Evolutionary conservation across 2,888 invertebrate genomes (phyloP).

Genomic region (Allygus modestus): DNA sequence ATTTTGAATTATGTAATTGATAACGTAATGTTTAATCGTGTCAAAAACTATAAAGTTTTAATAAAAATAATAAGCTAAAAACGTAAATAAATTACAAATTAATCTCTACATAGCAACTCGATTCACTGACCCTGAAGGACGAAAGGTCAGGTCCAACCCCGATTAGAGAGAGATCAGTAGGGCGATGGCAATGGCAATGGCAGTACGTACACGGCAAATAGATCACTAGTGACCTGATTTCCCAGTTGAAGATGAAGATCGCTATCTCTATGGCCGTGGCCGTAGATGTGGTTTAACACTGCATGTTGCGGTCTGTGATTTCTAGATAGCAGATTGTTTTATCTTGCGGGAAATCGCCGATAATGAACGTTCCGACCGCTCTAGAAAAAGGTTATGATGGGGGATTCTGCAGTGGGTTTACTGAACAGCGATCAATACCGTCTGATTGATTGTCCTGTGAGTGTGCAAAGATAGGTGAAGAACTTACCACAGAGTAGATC

Average conservation of each 20-base stretch:
- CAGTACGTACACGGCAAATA: not conserved
- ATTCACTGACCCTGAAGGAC: too few relatives aligned
- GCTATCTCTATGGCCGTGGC: slow-evolving; percentile 5
- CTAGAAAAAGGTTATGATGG: not conserved
- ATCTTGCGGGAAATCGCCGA: not conserved
- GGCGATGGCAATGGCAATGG: not conserved
- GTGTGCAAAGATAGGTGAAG: too few relatives aligned
- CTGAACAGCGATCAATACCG: too few relatives aligned
- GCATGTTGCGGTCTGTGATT: not conserved
- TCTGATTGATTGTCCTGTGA: too few relatives aligned
- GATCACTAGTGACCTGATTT: slow-evolving; percentile 20
- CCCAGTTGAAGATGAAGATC: slow-evolving; percentile 8
- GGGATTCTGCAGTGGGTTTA: too few relatives aligned
- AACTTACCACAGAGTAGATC: too few relatives aligned
- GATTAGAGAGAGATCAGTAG: not conserved
- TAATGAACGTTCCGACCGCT: not conserved
- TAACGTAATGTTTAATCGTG: too few relatives aligned
- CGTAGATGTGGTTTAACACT: not conserved
- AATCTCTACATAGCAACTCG: too few relatives aligned
- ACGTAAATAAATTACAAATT: too few relatives aligned
- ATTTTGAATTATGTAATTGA: too few relatives aligned
- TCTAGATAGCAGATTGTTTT: not conserved
- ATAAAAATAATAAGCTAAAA: too few relatives aligned
- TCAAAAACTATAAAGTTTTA: too few relatives aligned
- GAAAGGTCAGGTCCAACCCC: not conserved